Percentiles rank a stretch among this genome's conserved stretches.
Evolutionary conservation across 2,113 vertebrate genomes (phyloP).

Genomic region (Dendrocopos noguchii): DNA sequence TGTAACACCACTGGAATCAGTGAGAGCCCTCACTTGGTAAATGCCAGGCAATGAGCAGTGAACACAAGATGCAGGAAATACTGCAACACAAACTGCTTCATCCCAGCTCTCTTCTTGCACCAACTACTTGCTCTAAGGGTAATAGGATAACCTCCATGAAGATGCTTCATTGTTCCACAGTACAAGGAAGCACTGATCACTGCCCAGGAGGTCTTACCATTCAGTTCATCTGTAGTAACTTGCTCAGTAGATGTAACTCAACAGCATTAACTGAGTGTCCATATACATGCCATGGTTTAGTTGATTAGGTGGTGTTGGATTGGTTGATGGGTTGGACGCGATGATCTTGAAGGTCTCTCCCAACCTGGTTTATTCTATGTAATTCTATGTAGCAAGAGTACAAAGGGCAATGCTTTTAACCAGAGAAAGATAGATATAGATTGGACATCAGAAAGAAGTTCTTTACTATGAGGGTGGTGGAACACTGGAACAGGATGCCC

Average conservation of each 20-base stretch:
- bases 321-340: too few relatives aligned
- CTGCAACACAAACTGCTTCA: neutral
- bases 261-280: neutral
- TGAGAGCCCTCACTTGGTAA: neutral
- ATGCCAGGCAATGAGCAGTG: neutral
- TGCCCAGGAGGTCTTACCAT: neutral
- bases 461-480: too few relatives aligned
- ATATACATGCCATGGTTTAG: too few relatives aligned
- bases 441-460: too few relatives aligned
- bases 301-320: too few relatives aligned
- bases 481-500: too few relatives aligned
- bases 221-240: neutral
- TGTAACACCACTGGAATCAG: neutral
- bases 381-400: too few relatives aligned
- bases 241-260: neutral
- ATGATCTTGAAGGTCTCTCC: too few relatives aligned
- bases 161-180: neutral
- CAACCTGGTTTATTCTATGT: too few relatives aligned
- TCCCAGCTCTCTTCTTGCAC: neutral
- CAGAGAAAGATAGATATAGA: too few relatives aligned
- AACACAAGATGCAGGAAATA: neutral
- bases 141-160: neutral
- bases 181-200: neutral
- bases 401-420: too few relatives aligned
- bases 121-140: neutral